phyloP scores from a whole-genome alignment of 1,140 invertebrate species.

The Cepaea nemoralis region DNA sequence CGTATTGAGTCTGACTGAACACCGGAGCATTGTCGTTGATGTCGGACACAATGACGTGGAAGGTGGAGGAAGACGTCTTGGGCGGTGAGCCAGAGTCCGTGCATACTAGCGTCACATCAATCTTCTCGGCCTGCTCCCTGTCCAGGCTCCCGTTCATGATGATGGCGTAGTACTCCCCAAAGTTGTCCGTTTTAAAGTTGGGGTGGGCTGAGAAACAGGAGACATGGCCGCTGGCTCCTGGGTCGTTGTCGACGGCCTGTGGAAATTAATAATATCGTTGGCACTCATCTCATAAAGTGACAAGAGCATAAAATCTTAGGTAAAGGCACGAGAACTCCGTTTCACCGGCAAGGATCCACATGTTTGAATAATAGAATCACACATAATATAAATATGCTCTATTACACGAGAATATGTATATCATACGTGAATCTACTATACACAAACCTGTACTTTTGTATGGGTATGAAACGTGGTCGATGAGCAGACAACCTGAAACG shows the following conservation, averaged over 20 bases:
- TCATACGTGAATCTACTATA: too few relatives aligned
- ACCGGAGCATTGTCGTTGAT: conserved; percentile 58
- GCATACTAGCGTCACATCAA: conserved; percentile 53
- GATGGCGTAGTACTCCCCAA: conserved; percentile 49
- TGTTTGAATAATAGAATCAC: too few relatives aligned
- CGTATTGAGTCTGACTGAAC: conserved; percentile 51
- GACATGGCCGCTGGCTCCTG: conserved; percentile 50
- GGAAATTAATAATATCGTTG: too few relatives aligned
- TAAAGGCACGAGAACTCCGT: too few relatives aligned
- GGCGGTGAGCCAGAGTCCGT: conserved; percentile 53
- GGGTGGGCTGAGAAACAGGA: conserved; percentile 43
- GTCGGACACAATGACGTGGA: conserved; percentile 56
- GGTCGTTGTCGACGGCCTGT: conserved; percentile 51
- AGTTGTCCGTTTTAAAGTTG: conserved; percentile 47
- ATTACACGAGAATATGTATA: too few relatives aligned
- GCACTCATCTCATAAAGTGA: too few relatives aligned
- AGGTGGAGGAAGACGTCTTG: conserved; percentile 40
- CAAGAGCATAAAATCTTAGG: too few relatives aligned
- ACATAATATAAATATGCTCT: too few relatives aligned
- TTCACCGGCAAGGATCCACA: too few relatives aligned
- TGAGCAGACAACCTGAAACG: too few relatives aligned
- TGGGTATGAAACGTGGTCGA: too few relatives aligned
- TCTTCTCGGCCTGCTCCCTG: conserved; percentile 49
- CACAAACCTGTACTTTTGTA: too few relatives aligned
- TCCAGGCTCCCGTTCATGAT: conserved; percentile 52